Evolutionary conservation across 2,888 invertebrate species (phyloP), one percentile per base, ranked within the genome.

Genomic region (Fragum sueziense): DNA sequence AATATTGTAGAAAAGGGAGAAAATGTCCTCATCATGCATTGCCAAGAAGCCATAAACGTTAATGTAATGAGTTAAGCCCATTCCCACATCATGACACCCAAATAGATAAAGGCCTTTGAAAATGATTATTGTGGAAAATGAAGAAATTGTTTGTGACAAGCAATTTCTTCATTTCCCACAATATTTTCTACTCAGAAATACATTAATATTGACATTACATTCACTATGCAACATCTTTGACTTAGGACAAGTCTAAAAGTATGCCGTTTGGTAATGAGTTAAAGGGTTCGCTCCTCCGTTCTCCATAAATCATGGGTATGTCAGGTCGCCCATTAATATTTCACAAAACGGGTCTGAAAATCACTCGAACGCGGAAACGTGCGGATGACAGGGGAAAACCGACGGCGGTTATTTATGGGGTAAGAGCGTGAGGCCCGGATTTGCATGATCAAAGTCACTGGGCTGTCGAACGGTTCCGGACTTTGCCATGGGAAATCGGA

Each of bases 271-370:
- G n/a, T n/a, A n/a, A n/a, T n/a, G n/a, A n/a, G 47, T 47, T 47
- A 20, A n/a, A 47, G n/a, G 47, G 17, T 47, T 47, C 47, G 47
- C 47, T n/a, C n/a, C 47, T 47, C 47, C 47, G n/a, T 47, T 47
- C 47, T 47, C 47, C 29, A 72, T 77, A 77, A 72, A 77, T 77
- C 71, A 76, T 17, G 31, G 27, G 3, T 25, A 65, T 71, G 25
- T 34, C 57, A 41, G 27, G n/a, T 25, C n/a, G 14, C 31, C 61
- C 68, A 77, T 77, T 72, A 77, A 77, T 77, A 77, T 77, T 77
- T 77, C 52, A 77, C 72, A 68, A 59, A 72, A 76, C 70, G 11
- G 29, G 72, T 72, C 47, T 72, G 68, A 57, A 77, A 72, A 69
- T 61, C 72, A 69, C 61, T 57, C 25, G 69, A 59, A 77, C 52